Evolutionary conservation across 1,140 invertebrate species (phyloP), one percentile per base, ranked within the genome.

Genomic region (Ceratoteleas bidentatus): DNA sequence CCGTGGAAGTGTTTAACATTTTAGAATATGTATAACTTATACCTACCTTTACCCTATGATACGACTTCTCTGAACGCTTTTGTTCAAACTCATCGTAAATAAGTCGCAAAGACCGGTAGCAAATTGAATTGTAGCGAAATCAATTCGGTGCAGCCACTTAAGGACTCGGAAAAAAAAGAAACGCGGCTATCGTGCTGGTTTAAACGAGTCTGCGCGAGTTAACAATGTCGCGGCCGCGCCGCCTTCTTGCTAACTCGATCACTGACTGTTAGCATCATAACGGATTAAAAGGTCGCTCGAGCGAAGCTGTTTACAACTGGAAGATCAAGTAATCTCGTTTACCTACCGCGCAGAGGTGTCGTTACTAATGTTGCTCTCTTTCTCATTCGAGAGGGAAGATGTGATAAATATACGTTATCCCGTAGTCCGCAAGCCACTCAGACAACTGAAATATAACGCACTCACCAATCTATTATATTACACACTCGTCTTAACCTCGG

Each of bases 301-400:
- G 45, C 34, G 65, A 72, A 78, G 60, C 75, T 78, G 75, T 70
- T 78, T 78, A 70, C 58, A 78, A 58, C 75, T 58, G 11, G 66
- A 52, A 78, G 52, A 78, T 78, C 75, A 58, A 58, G 66, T 78
- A 64, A 78, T 60, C 50, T 54, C 56, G 49, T 76, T 76, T 76
- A 58, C 64, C 50, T 56, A 52, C 43, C 57, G 16, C 33, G 43
- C 24, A 13, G 34, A 34, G 24, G 49, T 64, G 43, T 64, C 66
- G 58, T 58, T 70, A 70, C 69, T 62, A 60, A 58, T 78, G 66
- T 78, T 66, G 36, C 60, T 57, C 36, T 69, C 32, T 43, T 54
- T 16, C 45, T 32, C 36, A 16, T 40, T 24, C 14, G 2, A 4
- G 10, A 53, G 24, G 47, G 45, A 33, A 5, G 11, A 13, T n/a